Evolutionary conservation across 1,140 invertebrate species (phyloP).

Genomic region (Atopsyche davidsoni): DNA sequence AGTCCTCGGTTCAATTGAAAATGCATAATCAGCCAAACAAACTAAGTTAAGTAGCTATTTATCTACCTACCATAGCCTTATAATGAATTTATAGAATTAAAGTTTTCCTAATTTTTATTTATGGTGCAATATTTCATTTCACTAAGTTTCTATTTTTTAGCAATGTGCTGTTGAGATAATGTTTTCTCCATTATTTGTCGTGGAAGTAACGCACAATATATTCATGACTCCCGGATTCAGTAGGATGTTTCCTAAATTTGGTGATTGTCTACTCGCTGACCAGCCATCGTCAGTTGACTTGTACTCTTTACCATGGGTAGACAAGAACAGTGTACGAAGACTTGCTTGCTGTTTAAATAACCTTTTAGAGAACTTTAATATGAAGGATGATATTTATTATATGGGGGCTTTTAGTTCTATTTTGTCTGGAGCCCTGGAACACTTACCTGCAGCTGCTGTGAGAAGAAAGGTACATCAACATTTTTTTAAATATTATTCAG

Average conservation of each 20-base stretch:
- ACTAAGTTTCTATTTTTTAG: constrained; percentile 38
- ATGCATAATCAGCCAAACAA: neutral
- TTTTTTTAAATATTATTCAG: too few species aligned
- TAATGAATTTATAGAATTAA: constrained; percentile 3
- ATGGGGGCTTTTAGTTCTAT: constrained; percentile 58
- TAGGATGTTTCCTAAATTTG: constrained; percentile 54
- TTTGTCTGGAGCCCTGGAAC: constrained; percentile 56
- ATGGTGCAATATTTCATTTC: neutral
- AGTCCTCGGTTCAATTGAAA: too few species aligned
- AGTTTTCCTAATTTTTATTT: constrained; percentile 4
- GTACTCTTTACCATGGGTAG: constrained; percentile 36
- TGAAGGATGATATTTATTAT: constrained; percentile 59
- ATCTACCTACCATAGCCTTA: too few species aligned
- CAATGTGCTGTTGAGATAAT: constrained; percentile 53
- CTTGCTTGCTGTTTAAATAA: constrained; percentile 53
- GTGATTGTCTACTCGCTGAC: constrained; percentile 41
- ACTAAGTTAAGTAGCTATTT: too few species aligned
- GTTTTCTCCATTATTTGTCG: constrained; percentile 57
- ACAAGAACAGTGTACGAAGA: constrained; percentile 36
- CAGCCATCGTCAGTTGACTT: constrained; percentile 42
- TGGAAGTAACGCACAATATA: constrained; percentile 51
- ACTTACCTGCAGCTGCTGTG: constrained; percentile 44
- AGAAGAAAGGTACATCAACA: constrained; percentile 49
- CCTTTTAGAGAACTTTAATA: constrained; percentile 53
- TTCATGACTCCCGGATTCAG: constrained; percentile 60